Evolutionary conservation across 2,888 invertebrate species (phyloP), one percentile per base, ranked within the genome.

Genomic region (Antheraea yamamai): DNA sequence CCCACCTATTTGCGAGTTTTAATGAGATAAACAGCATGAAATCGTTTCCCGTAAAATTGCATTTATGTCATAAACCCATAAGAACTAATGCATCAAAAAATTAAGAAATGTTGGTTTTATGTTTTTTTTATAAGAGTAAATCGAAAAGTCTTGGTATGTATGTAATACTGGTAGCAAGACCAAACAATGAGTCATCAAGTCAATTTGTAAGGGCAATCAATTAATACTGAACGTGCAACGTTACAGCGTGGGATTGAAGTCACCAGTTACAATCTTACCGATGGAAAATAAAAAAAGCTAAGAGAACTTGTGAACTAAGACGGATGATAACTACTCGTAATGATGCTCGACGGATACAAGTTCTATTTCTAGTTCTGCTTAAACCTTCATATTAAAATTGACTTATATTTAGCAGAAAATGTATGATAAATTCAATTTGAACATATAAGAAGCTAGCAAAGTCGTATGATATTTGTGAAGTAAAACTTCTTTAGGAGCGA

Each of bases 291-390:
- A 85, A 88, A n/a, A 85, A 85, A 64, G 72, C 20, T 80, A 81
- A 78, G 84, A 83, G 84, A 84, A 80, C 85, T 84, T 89, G 89
- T 83, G 89, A 89, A 89, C 81, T 85, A 84, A 84, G 80, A 75
- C 84, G 81, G 76, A 74, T 78, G 70, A 76, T 84, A 83, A 81
- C 81, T 81, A 81, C 74, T 39, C 47, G 26, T 47, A 73, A 35
- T n/a, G 10, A 7, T 26, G 18, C 30, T 30, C 20, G 7, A 68
- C 68, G 18, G 16, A 20, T 14, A 0, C 23, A 61, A 23, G 10
- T 61, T 23, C 4, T 55, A 55, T 20, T 20, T 18, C 6, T 6
- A 55, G 18, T n/a, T 55, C 20, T 20, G 0, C 8, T 55, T n/a
- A 55, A 55, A n/a, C 7, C 20, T 20, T n/a, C 20, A 18, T 18